These are phyloP conservation scores for Drosophila neutralis DNA, from an alignment of 2,888 invertebrate species.

Conservation along the genomic window DNA sequence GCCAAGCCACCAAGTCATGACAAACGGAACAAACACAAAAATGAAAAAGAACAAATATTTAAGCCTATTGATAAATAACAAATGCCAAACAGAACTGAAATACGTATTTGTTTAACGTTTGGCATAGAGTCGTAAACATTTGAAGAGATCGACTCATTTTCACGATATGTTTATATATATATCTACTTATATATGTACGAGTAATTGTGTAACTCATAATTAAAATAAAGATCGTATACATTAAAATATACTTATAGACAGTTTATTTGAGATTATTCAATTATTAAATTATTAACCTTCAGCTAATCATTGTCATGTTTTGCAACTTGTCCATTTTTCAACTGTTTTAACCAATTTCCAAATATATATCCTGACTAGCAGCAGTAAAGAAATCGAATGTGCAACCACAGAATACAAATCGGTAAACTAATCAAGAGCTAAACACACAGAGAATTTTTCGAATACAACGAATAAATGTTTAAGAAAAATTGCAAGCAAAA, in stretches of 20 bases:
- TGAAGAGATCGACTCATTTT: constrained; percentile 46
- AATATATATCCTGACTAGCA: constrained; percentile 20
- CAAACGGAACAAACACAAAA: constrained; percentile 11
- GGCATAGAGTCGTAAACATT: constrained; percentile 46
- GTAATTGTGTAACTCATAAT: constrained; percentile 59
- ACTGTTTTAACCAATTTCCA: constrained; percentile 21
- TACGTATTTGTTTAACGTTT: constrained; percentile 37
- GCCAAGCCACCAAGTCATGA: constrained; percentile 43
- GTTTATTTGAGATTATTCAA: constrained; percentile 22
- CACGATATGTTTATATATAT: constrained; percentile 50
- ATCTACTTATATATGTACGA: constrained; percentile 25
- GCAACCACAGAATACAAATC: constrained; percentile 19
- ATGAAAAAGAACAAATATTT: constrained; percentile 38
- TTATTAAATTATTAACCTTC: constrained; percentile 16
- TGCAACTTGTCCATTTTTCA: constrained; percentile 8
- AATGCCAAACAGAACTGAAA: constrained; percentile 61
- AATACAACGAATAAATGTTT: constrained; percentile 79
- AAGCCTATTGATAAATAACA: constrained; percentile 50
- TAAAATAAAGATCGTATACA: constrained; percentile 64
- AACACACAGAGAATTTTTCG: constrained; percentile 72
- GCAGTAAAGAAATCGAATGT: constrained; percentile 29
- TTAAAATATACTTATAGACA: constrained; percentile 39
- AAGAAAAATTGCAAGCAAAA: constrained; percentile 61
- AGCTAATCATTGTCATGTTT: constrained; percentile 28
- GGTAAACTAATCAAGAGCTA: constrained; percentile 32